These are phyloP conservation scores for Dysmachus trigonus DNA, from an alignment of 2,888 invertebrate genomes.

Conservation along the genomic window DNA sequence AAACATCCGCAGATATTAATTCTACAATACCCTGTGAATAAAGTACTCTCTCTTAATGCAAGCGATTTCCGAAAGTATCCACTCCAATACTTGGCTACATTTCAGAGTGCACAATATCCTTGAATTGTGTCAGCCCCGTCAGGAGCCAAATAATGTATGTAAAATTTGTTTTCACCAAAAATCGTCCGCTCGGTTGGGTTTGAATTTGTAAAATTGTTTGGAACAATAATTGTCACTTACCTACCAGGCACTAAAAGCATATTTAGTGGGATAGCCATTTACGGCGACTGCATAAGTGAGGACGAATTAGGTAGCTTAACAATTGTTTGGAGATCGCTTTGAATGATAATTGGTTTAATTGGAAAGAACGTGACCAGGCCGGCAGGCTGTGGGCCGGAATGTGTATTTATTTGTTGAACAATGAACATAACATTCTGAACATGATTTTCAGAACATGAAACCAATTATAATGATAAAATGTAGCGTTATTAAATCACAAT, in stretches of 20 bases:
- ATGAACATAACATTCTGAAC: not conserved
- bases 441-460: too few species aligned
- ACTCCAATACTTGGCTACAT: not conserved
- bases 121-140: slow-evolving; percentile 13
- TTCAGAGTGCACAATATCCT: not conserved
- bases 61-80: not conserved
- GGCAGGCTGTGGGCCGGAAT: not conserved
- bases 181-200: not conserved
- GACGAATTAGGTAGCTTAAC: not conserved
- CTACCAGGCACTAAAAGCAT: not conserved
- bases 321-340: not conserved
- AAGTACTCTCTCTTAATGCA: not conserved
- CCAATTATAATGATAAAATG: not conserved
- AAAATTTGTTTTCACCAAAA: slow-evolving; percentile 15
- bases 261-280: not conserved
- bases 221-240: slow-evolving; percentile 14
- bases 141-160: slow-evolving; percentile 12
- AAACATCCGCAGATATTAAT: not conserved
- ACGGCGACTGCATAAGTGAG: not conserved
- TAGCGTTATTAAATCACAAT: not conserved
- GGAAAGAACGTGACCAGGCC: not conserved
- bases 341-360: slow-evolving; percentile 11
- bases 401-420: not conserved
- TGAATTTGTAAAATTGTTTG: slow-evolving; percentile 30
- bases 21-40: not conserved